Evolutionary conservation across 2,797 vertebrate genomes (phyloP).

Genomic region (Sciurus vulgaris): DNA sequence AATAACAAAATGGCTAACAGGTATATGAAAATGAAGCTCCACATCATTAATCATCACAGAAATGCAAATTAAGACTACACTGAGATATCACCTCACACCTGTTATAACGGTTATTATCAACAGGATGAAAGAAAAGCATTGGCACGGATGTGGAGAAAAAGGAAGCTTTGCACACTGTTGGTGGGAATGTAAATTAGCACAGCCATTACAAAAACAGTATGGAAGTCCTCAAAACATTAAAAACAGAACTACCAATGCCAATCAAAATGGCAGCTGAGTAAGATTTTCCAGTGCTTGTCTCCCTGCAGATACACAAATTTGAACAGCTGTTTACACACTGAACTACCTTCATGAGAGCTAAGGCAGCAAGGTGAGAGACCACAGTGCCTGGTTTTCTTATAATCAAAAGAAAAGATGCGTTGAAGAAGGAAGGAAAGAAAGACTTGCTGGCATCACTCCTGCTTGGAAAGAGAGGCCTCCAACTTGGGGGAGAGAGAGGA

Average conservation of each 20-base stretch:
- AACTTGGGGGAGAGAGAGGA: background rate
- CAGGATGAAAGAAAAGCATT: background rate
- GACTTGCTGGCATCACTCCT: too few relatives aligned
- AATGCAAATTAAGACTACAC: constrained; percentile 24
- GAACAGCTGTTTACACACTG: background rate
- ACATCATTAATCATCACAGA: constrained; percentile 29
- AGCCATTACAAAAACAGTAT: background rate
- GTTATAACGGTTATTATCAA: background rate
- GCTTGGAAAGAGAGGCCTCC: background rate
- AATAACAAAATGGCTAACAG: background rate
- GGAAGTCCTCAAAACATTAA: background rate
- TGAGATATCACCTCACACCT: background rate
- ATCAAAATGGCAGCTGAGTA: background rate
- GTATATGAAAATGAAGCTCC: background rate
- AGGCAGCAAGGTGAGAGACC: background rate
- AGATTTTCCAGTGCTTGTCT: background rate
- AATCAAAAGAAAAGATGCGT: background rate
- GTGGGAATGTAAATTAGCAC: constrained; percentile 11
- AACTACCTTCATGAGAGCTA: background rate
- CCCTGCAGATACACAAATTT: background rate
- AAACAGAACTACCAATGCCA: background rate
- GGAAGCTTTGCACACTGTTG: background rate
- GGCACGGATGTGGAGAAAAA: background rate
- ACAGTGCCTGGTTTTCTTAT: background rate
- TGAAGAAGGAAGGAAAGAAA: background rate